A percentile compares a stretch with the other conserved stretches of the same genome.
Evolutionary conservation across 2,113 vertebrate genomes (phyloP).

Genomic region (Chaenogobius annularis): DNA sequence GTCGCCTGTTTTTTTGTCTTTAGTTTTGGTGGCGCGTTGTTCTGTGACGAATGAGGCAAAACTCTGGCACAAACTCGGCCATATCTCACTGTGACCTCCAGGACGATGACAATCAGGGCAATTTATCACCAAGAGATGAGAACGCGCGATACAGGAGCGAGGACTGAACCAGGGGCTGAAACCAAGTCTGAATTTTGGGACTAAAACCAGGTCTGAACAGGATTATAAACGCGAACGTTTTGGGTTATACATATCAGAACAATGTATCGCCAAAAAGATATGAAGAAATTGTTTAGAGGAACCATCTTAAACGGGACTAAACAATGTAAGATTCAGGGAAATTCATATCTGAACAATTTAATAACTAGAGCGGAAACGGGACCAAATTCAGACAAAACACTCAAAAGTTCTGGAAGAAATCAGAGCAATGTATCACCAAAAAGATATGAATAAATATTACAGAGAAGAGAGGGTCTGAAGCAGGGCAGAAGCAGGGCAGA

Average conservation of each 20-base stretch:
- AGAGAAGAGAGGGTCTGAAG: too few species aligned
- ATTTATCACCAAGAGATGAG: background rate
- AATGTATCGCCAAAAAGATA: too few species aligned
- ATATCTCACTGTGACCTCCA: slow-evolving; percentile 1
- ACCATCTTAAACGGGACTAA: too few species aligned
- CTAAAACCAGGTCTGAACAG: background rate
- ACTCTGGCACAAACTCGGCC: background rate
- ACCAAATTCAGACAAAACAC: too few species aligned
- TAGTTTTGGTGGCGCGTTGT: background rate
- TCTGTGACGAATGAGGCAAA: background rate
- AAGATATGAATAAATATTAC: too few species aligned
- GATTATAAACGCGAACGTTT: background rate
- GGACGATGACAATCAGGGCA: background rate
- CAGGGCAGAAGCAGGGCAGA: too few species aligned
- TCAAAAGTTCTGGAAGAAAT: too few species aligned
- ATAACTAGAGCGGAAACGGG: too few species aligned
- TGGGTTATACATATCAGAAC: too few species aligned
- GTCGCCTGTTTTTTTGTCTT: background rate
- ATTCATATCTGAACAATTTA: too few species aligned
- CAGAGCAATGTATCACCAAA: too few species aligned
- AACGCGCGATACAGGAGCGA: background rate
- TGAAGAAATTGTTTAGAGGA: too few species aligned
- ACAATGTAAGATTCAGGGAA: background rate
- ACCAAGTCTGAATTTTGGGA: background rate
- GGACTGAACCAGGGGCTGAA: background rate